Conservation (phyloP, 2,888 invertebrate genomes). For the Erebia palarica region DNA sequence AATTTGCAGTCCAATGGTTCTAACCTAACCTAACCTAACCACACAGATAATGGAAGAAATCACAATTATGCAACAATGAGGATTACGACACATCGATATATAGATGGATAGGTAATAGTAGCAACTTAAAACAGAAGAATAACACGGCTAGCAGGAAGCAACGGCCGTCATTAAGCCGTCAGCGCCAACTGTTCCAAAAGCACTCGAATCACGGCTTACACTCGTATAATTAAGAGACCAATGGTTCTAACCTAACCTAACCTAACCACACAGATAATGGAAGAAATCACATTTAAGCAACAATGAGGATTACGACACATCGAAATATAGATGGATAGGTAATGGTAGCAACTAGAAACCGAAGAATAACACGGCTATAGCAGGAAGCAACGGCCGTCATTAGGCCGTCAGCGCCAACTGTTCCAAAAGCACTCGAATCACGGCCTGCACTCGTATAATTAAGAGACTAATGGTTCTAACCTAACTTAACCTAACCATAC, state of each 20-base stretch:
- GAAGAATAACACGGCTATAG: background rate
- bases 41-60: too few species aligned
- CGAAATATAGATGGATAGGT: background rate
- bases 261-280: too few species aligned
- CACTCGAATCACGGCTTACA: slow-evolving; percentile 70
- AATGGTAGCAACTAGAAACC: background rate
- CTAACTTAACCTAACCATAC: too few species aligned
- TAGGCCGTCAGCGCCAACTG: slow-evolving; percentile 80
- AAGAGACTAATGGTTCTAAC: slow-evolving; percentile 73
- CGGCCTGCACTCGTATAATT: slow-evolving; percentile 72
- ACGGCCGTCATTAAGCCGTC: slow-evolving; percentile 78
- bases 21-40: too few species aligned
- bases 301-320: too few species aligned
- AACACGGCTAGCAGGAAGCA: slow-evolving; percentile 59
- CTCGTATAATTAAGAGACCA: slow-evolving; percentile 75
- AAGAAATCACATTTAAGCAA: too few species aligned
- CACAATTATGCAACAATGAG: too few species aligned
- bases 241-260: slow-evolving; percentile 51
- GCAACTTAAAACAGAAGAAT: background rate
- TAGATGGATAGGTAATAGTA: background rate
- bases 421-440: slow-evolving; percentile 74
- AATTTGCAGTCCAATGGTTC: slow-evolving; percentile 76
- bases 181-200: slow-evolving; percentile 78
- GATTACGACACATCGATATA: too few species aligned
- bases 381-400: slow-evolving; percentile 76